phyloP scores from a whole-genome alignment of 2,113 vertebrate genomes.

The Penelope pileata region DNA sequence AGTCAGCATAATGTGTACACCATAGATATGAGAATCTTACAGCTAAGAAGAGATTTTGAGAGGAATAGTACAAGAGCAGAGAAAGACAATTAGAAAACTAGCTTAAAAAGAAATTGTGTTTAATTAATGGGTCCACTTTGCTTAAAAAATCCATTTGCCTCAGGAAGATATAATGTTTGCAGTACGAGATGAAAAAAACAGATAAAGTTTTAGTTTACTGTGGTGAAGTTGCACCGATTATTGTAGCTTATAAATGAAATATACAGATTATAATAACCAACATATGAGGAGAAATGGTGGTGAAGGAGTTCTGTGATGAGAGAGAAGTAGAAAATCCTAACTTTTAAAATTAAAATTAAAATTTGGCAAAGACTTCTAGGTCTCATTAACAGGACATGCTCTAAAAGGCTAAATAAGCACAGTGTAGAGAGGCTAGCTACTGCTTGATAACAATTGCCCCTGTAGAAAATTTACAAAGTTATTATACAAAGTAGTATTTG shows the following conservation, averaged over 20 bases:
- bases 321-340: neutral
- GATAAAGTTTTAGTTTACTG: neutral
- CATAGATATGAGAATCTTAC: neutral
- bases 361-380: neutral
- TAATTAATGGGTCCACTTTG: neutral
- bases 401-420: neutral
- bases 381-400: neutral
- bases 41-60: neutral
- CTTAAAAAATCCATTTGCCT: neutral
- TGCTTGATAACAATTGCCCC: rapidly evolving
- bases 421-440: neutral
- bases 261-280: neutral
- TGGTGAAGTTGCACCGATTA: neutral
- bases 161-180: neutral
- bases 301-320: neutral
- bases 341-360: neutral
- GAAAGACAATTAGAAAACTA: neutral
- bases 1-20: neutral
- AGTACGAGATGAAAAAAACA: neutral
- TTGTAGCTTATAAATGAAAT: neutral
- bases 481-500: neutral
- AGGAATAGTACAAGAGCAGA: neutral
- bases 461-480: neutral
- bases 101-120: neutral
- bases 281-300: neutral